A percentile compares a stretch with the other conserved stretches of the same genome.
Evolutionary conservation across 2,797 vertebrate species (phyloP).

Genomic region (Tachyglossus aculeatus): DNA sequence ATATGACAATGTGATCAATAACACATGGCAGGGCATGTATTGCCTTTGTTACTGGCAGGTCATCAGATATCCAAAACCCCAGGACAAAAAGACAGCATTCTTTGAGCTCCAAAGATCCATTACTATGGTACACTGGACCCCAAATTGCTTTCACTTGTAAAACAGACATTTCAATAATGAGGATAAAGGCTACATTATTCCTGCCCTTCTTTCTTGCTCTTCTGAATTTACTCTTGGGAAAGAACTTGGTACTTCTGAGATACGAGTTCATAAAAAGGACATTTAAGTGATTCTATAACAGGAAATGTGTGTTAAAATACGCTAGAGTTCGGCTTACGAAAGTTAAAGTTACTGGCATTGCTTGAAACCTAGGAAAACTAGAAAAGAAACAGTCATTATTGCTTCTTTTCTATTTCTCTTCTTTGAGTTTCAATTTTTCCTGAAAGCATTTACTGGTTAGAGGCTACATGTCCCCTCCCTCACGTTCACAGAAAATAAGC

Average conservation of each 20-base stretch:
- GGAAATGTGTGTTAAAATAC: not conserved
- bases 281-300: not conserved
- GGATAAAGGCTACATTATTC: not conserved
- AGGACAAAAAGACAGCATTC: no score
- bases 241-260: not conserved
- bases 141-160: constrained; percentile 1
- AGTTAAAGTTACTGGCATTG: not conserved
- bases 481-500: not conserved
- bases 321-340: not conserved
- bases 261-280: not conserved
- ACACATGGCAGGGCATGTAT: no score
- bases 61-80: no score
- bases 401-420: not conserved
- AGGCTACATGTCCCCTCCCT: no score
- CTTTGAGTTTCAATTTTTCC: not conserved
- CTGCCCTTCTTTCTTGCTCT: not conserved
- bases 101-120: no score
- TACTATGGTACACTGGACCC: no score
- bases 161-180: not conserved
- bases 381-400: not conserved
- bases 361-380: not conserved
- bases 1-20: no score
- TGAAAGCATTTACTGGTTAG: no score
- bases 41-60: no score
- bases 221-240: not conserved